phyloP scores from a whole-genome alignment of 2,113 vertebrate genomes.

The Brachyhypopomus gauderio region DNA sequence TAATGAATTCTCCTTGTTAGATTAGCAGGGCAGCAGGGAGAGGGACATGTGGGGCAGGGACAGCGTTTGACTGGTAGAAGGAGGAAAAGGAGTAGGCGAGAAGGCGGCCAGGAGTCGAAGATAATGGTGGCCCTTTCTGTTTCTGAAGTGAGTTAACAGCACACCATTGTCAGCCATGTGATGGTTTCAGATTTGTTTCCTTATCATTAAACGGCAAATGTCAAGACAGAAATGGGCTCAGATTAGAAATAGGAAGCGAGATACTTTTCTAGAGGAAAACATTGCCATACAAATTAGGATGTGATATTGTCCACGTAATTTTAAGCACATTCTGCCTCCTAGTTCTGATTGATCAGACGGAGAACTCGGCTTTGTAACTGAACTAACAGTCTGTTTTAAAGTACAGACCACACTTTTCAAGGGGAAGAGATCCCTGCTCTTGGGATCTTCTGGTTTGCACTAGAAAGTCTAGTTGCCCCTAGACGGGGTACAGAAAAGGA shows the following conservation, averaged over 20 bases:
- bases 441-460: too few relatives aligned
- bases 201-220: conserved; percentile 3
- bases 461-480: too few relatives aligned
- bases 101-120: not conserved
- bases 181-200: conserved; percentile 4
- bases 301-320: too few relatives aligned
- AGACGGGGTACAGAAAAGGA: too few relatives aligned
- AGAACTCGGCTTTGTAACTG: too few relatives aligned
- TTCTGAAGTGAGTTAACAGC: conserved; percentile 17
- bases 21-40: conserved; percentile 34
- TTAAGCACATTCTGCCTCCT: too few relatives aligned
- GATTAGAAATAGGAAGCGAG: not conserved
- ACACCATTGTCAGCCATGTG: not conserved
- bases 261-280: not conserved
- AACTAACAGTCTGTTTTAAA: too few relatives aligned
- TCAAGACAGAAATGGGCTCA: not conserved
- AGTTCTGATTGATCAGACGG: too few relatives aligned
- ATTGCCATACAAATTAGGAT: not conserved
- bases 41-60: not conserved
- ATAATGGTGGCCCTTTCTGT: conserved; percentile 22
- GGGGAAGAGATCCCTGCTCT: too few relatives aligned
- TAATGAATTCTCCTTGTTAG: conserved; percentile 56
- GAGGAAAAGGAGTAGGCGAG: not conserved
- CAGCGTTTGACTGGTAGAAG: not conserved
- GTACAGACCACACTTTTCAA: too few relatives aligned